phyloP scores from a whole-genome alignment of 1,140 invertebrate genomes.

The Nymphalis io region DNA sequence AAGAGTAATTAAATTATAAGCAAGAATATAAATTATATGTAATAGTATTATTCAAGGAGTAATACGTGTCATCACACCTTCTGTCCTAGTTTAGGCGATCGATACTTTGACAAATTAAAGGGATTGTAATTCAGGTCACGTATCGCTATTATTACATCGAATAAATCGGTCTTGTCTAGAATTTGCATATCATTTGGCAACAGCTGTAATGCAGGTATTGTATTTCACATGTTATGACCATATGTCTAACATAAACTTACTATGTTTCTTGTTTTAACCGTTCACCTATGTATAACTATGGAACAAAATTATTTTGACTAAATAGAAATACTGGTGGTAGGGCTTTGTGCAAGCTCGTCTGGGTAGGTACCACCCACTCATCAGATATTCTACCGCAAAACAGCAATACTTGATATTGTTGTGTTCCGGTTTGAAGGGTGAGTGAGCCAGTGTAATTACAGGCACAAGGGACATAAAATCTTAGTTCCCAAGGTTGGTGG shows the following conservation, averaged over 20 bases:
- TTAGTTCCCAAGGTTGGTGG: no score
- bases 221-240: background rate
- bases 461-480: no score
- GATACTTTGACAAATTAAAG: constrained; percentile 34
- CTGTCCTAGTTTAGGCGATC: constrained; percentile 29
- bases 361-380: no score
- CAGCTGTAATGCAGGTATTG: background rate
- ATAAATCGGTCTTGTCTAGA: background rate
- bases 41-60: background rate
- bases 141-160: constrained; percentile 1
- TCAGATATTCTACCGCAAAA: no score
- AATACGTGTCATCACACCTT: constrained; percentile 25
- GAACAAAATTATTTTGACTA: no score
- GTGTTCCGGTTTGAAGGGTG: no score
- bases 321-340: no score
- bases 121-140: constrained; percentile 27
- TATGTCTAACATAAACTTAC: background rate
- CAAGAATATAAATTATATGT: background rate
- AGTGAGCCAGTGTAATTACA: no score
- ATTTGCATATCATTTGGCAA: constrained; percentile 11
- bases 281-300: no score
- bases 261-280: no score
- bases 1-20: background rate
- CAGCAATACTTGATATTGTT: no score
- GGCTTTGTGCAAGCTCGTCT: no score